Evolutionary conservation across 1,140 invertebrate genomes (phyloP), one percentile per base, ranked within the genome.

Genomic region (Lethocerus indicus): DNA sequence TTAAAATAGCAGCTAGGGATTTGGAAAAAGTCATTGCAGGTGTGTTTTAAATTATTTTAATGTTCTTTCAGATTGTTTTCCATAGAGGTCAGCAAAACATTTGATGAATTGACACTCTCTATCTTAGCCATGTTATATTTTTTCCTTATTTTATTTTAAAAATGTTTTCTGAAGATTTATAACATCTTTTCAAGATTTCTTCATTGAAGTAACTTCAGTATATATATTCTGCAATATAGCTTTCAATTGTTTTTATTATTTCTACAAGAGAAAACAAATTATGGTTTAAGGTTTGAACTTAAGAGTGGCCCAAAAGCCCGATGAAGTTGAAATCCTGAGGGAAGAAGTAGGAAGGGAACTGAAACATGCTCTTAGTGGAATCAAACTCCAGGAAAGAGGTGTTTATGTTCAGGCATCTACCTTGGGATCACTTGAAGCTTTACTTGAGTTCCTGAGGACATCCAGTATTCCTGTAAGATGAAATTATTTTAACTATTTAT

Each of bases 381-480:
- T 98, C 54, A 93, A 91, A 61, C 68, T 97, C 46, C 78, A 82
- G 39, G 82, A 92, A 57, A 73, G 86, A 54, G 96, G 96, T 48
- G 96, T 98, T 21, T 98, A 92, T 67, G 96, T 99, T 1, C 95
- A 98, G 66, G 95, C 96, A 1, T 97, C 93, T 1, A 99, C 96
- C 42, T 71, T 99, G 1, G 96, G 96, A 1, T 98, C 95, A 2
- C 69, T 99, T 1, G 96, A 99, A 67, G 95, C 96, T 6, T 68
- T 99, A 16, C 72, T 99, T 2, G 91, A 98, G 60, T 99, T 98
- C 68, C 74, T 99, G 14, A 79, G 79, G 57, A 81, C 81, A 41
- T 94, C 91, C 49, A 92, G 95, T 71, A 98, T 99, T 68, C 94
- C 96, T 57, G 85, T 88, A 60, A 81, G 79, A n/a, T n/a, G n/a